Evolutionary conservation across 2,113 vertebrate genomes (phyloP), one percentile per base, ranked within the genome.

Genomic region (Lycocorax pyrrhopterus): DNA sequence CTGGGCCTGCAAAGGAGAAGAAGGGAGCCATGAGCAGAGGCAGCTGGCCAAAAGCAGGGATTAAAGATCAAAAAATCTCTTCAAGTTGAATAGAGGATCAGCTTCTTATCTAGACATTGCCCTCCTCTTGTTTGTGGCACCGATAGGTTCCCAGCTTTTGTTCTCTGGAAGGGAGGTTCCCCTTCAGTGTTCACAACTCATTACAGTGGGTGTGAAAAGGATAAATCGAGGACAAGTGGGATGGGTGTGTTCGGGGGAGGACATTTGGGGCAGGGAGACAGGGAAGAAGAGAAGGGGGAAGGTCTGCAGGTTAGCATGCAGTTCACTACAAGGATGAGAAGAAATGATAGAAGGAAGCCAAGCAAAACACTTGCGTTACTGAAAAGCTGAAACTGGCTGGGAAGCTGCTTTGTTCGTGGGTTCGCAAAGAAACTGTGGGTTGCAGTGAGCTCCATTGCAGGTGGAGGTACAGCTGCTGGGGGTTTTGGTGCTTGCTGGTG

Each of bases 1-100:
- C 97, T 99, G 99, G 25, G 99, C 99, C 99, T 99, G 96, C 23
- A 60, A 44, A 72, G 41, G 33, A 44, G 18, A 35, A 86, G 5
- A 59, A 47, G 7, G n/a, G 5, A 64, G 13, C 16, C 67, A 18
- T 96, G 46, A 79, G 32, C 26, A 10, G 23, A 67, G 12, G 26
- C 5, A 64, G 26, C 9, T 1, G 2, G 26, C 33, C 77, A 59
- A 33, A 68, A 46, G 12, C 15, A 75, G 12, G 6, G 16, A 87
- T 33, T 64, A 68, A 71, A 85, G 16, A 64, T 13, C 7, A 55
- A 58, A 82, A n/a, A 39, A 67, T 35, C 35, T 59, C 60, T 33
- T 43, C 18, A 22, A 16, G 56, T 10, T n/a, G 7, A 78, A 85
- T 19, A 67, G 67, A 30, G 20, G 12, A 75, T 9, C 15, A 14